Percentiles rank a stretch among this genome's conserved stretches.
Conservation (phyloP, 2,797 vertebrate species). For the Sphenodon punctatus region DNA sequence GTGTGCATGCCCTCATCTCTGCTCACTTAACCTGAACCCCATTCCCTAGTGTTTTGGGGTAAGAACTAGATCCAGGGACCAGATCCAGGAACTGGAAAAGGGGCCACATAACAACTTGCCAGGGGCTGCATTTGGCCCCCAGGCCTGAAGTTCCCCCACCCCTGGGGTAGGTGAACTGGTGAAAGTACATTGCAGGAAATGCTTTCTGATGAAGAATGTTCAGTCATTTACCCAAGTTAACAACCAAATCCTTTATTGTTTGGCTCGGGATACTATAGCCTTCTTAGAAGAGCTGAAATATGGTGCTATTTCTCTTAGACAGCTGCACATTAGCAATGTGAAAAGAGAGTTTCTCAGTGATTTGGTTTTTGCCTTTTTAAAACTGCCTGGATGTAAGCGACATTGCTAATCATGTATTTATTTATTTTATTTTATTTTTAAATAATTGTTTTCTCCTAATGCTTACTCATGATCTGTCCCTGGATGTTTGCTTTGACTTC, state of each 20-base stretch:
- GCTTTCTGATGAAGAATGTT: no score
- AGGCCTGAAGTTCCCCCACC: no score
- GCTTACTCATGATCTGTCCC: not conserved
- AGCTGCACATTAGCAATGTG: not conserved
- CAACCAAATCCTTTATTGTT: not conserved
- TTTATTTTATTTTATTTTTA: constrained; percentile 13
- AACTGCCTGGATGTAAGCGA: not conserved
- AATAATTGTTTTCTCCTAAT: not conserved
- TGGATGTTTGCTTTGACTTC: not conserved
- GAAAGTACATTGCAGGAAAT: no score
- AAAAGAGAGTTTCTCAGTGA: not conserved
- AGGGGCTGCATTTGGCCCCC: no score
- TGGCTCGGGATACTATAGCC: not conserved
- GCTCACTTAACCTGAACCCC: no score
- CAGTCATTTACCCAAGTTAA: not conserved
- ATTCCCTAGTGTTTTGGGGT: no score
- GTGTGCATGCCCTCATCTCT: no score
- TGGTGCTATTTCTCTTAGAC: not conserved
- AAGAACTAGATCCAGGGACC: no score
- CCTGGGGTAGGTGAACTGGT: not conserved
- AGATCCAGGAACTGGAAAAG: no score
- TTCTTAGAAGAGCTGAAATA: not conserved
- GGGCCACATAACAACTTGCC: no score
- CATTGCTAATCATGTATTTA: no score
- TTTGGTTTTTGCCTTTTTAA: not conserved